Percentiles rank a stretch among this genome's conserved stretches.
These are phyloP conservation scores for Venustaconcha ellipsiformis DNA, from an alignment of 1,140 invertebrate species.

Conservation along the genomic window DNA sequence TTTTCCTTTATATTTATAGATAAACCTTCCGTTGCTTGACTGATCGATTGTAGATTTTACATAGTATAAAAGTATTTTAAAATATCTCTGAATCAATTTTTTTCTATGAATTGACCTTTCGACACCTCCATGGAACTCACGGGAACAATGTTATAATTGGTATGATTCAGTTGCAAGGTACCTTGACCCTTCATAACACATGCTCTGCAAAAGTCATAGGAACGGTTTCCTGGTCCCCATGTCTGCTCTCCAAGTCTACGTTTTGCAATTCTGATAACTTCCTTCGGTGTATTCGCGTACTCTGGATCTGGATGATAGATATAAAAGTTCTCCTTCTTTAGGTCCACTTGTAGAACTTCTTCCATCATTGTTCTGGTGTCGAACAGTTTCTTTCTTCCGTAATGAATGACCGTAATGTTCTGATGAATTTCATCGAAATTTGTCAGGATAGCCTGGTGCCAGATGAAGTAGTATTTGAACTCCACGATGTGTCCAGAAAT, in stretches of 20 bases:
- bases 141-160: too few relatives aligned
- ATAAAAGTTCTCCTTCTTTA: neutral
- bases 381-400: constrained; percentile 17
- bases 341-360: constrained; percentile 5
- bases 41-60: too few relatives aligned
- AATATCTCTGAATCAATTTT: too few relatives aligned
- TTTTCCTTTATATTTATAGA: too few relatives aligned
- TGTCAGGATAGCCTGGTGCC: constrained; percentile 21
- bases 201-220: constrained; percentile 15
- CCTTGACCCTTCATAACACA: neutral
- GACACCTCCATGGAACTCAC: too few relatives aligned
- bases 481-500: constrained; percentile 11
- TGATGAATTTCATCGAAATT: neutral
- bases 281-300: neutral
- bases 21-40: too few relatives aligned
- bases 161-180: too few relatives aligned
- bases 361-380: constrained; percentile 19
- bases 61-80: too few relatives aligned
- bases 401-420: constrained; percentile 26
- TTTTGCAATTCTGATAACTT: constrained; percentile 7
- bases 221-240: neutral
- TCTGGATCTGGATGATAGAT: too few relatives aligned
- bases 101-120: too few relatives aligned
- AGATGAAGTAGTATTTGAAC: constrained; percentile 15
- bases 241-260: constrained; percentile 9